These are phyloP conservation scores for Bembecia ichneumoniformis DNA, from an alignment of 2,888 invertebrate species.

Conservation along the genomic window DNA sequence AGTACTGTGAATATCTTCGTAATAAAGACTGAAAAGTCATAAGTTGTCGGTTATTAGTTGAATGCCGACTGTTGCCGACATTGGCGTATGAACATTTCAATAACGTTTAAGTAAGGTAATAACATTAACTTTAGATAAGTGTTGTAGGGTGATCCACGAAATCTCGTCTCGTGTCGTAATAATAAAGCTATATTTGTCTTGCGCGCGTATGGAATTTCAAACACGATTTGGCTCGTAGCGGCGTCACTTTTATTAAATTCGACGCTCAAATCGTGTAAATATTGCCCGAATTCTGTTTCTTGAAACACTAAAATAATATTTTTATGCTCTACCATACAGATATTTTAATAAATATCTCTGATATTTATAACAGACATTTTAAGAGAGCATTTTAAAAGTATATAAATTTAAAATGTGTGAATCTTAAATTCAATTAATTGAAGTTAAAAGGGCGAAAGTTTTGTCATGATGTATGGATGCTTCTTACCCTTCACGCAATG, in stretches of 20 bases:
- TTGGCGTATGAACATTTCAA: conserved; percentile 22
- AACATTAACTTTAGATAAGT: conserved; percentile 17
- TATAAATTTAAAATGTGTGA: too few species aligned
- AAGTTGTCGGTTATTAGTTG: neutral
- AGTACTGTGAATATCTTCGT: neutral
- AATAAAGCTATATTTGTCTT: conserved; percentile 54
- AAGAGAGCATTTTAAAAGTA: too few species aligned
- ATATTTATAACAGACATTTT: too few species aligned
- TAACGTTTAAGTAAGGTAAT: conserved; percentile 36
- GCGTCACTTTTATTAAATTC: conserved; percentile 34
- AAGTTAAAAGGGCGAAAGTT: too few species aligned
- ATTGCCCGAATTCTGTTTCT: conserved; percentile 1
- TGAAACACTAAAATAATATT: too few species aligned
- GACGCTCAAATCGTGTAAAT: conserved; percentile 13
- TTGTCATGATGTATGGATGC: too few species aligned
- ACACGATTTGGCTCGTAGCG: conserved; percentile 21
- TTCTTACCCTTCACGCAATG: too few species aligned
- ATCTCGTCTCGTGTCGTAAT: conserved; percentile 45
- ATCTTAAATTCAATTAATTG: too few species aligned
- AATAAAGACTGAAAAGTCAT: neutral
- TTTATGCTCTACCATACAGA: too few species aligned
- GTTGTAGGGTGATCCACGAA: conserved; percentile 38
- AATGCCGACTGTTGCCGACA: neutral
- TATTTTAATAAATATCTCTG: too few species aligned
- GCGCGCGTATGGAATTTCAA: conserved; percentile 47